Evolutionary conservation across 2,113 vertebrate species (phyloP).

Genomic region (Orycteropus afer): DNA sequence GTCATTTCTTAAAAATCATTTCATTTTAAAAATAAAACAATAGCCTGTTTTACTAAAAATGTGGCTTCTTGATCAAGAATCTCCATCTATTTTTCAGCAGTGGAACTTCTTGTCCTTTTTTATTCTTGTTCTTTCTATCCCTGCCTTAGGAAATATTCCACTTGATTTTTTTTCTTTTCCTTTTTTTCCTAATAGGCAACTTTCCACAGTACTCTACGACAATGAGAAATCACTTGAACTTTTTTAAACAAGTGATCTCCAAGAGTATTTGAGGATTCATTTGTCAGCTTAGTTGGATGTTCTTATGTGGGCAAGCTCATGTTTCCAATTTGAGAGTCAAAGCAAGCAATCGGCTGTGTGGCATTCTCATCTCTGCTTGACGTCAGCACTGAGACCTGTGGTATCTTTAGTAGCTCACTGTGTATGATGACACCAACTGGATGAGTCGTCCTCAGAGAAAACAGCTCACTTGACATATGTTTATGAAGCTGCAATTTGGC

Average conservation of each 20-base stretch:
- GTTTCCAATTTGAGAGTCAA: slow-evolving; percentile 41
- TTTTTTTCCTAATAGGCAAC: slow-evolving; percentile 41
- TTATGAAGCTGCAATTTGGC: slow-evolving; percentile 29
- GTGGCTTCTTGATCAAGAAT: not conserved
- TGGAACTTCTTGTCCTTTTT: not conserved
- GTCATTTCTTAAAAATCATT: not conserved
- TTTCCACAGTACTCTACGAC: not conserved
- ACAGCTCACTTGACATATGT: slow-evolving; percentile 37
- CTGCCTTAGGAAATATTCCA: not conserved
- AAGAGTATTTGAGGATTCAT: slow-evolving; percentile 58
- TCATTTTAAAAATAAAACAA: slow-evolving; percentile 52
- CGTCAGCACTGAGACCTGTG: not conserved
- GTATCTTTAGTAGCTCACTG: not conserved
- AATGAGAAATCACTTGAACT: slow-evolving; percentile 39
- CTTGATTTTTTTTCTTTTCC: not conserved
- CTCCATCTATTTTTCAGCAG: not conserved
- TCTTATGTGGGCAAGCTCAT: not conserved
- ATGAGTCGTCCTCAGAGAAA: not conserved
- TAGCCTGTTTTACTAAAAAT: not conserved
- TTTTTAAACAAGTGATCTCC: slow-evolving; percentile 40
- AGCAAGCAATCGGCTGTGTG: slow-evolving; percentile 39
- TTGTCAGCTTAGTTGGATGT: slow-evolving; percentile 42
- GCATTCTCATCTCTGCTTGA: slow-evolving; percentile 29
- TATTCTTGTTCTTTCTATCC: not conserved
- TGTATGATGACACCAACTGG: not conserved